phyloP scores from a whole-genome alignment of 2,888 invertebrate species.

The Ennomos quercinarius region DNA sequence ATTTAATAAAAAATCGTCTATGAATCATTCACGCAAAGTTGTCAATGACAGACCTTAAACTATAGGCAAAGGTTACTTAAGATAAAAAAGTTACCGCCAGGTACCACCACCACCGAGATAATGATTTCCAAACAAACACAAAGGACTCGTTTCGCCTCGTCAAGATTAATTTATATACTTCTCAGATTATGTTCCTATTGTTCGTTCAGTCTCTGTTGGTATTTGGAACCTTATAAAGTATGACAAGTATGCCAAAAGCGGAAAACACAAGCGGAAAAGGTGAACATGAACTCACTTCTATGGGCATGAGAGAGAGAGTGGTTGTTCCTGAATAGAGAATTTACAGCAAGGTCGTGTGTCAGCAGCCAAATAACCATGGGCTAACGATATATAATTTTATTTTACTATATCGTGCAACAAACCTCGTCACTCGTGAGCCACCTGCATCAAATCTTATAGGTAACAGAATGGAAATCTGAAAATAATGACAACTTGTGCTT shows the following conservation, averaged over 20 bases:
- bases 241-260: constrained; percentile 29
- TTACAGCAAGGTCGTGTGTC: too few species aligned
- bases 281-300: constrained; percentile 27
- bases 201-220: constrained; percentile 42
- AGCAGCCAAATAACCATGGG: too few species aligned
- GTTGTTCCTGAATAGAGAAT: constrained; percentile 5
- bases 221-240: constrained; percentile 23
- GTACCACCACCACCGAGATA: constrained; percentile 48
- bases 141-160: constrained; percentile 50
- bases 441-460: too few species aligned
- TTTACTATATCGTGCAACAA: too few species aligned
- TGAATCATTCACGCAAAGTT: constrained; percentile 52
- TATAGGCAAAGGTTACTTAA: constrained; percentile 57
- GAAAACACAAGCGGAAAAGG: constrained; percentile 14
- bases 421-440: too few species aligned
- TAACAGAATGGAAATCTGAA: too few species aligned
- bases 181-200: constrained; percentile 44
- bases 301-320: constrained; percentile 22
- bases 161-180: constrained; percentile 40
- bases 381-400: too few species aligned
- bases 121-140: constrained; percentile 57
- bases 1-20: constrained; percentile 50
- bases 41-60: constrained; percentile 46
- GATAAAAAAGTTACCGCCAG: constrained; percentile 55
- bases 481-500: too few species aligned